Conservation (phyloP, 2,888 invertebrate species). For the Heliconius erato region DNA sequence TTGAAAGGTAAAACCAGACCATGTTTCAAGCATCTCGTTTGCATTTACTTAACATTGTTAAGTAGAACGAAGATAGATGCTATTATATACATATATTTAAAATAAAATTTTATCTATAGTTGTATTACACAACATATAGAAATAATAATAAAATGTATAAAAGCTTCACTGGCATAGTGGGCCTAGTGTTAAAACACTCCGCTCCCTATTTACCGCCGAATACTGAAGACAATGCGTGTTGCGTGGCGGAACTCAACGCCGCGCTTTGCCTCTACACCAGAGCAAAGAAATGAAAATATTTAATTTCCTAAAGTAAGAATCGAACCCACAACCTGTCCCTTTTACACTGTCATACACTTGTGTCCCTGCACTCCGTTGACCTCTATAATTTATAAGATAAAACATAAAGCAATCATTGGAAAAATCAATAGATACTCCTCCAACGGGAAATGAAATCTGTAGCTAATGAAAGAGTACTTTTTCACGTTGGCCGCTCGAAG, state of each 20-base stretch:
- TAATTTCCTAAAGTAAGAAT: too few species aligned
- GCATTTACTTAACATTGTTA: background rate
- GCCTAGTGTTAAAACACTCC: too few species aligned
- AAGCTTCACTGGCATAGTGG: too few species aligned
- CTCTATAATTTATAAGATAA: background rate
- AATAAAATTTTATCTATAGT: background rate
- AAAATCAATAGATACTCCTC: conserved; percentile 21
- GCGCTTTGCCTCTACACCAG: too few species aligned
- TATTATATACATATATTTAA: background rate
- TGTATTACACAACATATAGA: background rate
- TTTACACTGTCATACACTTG: too few species aligned
- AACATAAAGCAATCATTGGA: background rate
- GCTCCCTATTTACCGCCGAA: too few species aligned
- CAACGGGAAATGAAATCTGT: conserved; percentile 26
- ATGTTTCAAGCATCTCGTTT: conserved; percentile 6
- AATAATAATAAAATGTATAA: too few species aligned
- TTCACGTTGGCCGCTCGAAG: conserved; percentile 33
- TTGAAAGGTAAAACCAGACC: background rate
- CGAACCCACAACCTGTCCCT: too few species aligned
- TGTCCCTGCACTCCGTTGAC: too few species aligned
- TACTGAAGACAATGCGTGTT: too few species aligned
- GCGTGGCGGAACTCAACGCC: too few species aligned
- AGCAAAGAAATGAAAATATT: too few species aligned
- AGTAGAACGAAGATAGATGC: conserved; percentile 1
- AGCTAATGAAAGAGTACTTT: conserved; percentile 38